Base-by-base conservation (phyloP, 2,113 vertebrate genomes). In the Pachyramphus minor region DNA sequence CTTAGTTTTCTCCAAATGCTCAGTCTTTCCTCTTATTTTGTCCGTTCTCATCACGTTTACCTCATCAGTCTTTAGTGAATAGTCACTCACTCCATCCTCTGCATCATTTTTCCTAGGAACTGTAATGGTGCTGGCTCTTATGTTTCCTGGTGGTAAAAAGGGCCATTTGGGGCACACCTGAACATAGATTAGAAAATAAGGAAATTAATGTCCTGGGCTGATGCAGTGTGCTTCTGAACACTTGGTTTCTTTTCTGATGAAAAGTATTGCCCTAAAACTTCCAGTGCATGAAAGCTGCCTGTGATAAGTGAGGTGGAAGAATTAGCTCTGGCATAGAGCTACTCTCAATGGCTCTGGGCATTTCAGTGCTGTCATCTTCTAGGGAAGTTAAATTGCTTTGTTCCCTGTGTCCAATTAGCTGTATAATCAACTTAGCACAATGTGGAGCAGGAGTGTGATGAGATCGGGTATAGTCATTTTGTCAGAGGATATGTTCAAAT, bases 361-460 rank as follows among this genome's bases (percentile, higher is more conserved):
- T 87, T 89, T 90, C 69, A 85, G 52, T 44, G 55, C 91, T 95
- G 89, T 95, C 95, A 92, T 93, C 80, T 96, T 89, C 74, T 78
- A 77, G 66, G 84, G 78, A 96, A 95, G 92, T 95, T 87, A 96
- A 96, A 94, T 93, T 94, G 77, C 81, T 89, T 92, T 89, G 69
- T 94, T 96, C 77, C 60, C 42, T 66, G 42, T 93, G 67, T 92
- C 77, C 83, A 95, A 87, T 95, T 93, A 95, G 44, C 60, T 76
- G 41, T 87, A 67, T 91, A 97, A 96, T 95, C 91, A 97, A 96
- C 84, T 94, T 86, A 93, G 79, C 59, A 88, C 85, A 89, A 94
- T 88, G 73, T 76, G 84, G 66, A 94, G 55, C 49, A n/a, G 79
- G 71, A 93, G 59, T 67, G 37, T 85, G 82, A 60, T 76, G 87